phyloP scores from a whole-genome alignment of 2,113 vertebrate genomes.

The Panurus biarmicus region DNA sequence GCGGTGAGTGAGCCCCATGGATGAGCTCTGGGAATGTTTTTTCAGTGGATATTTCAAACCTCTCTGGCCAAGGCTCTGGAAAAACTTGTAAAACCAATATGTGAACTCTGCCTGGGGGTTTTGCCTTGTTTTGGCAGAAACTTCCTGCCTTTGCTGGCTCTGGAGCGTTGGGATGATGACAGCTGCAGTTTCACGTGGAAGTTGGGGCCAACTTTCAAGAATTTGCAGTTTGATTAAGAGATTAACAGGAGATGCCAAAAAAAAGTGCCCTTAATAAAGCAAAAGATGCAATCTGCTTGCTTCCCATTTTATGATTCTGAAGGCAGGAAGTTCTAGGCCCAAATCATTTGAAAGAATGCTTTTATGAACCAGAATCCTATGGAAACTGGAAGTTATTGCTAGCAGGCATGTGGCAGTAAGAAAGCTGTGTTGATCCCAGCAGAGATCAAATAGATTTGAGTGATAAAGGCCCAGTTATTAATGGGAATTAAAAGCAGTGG shows the following conservation, averaged over 20 bases:
- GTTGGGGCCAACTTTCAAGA: not conserved
- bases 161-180: not conserved
- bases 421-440: not conserved
- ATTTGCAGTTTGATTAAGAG: not conserved
- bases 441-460: not conserved
- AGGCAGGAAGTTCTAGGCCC: not conserved
- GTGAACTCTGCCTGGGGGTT: not conserved
- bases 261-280: not conserved
- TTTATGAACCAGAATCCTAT: not conserved
- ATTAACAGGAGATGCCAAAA: not conserved
- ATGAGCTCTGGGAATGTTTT: not conserved
- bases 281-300: not conserved
- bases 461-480: not conserved
- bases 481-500: not conserved
- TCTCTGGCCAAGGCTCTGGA: not conserved
- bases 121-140: not conserved
- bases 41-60: not conserved
- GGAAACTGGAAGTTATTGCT: not conserved
- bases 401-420: not conserved
- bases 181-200: not conserved
- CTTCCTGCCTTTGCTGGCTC: not conserved
- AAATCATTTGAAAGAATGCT: not conserved
- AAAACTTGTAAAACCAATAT: not conserved
- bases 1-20: slow-evolving; percentile 65
- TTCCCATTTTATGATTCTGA: not conserved